These are phyloP conservation scores for Onychorhynchus coronatus DNA, from an alignment of 2,113 vertebrate species.

Conservation along the genomic window DNA sequence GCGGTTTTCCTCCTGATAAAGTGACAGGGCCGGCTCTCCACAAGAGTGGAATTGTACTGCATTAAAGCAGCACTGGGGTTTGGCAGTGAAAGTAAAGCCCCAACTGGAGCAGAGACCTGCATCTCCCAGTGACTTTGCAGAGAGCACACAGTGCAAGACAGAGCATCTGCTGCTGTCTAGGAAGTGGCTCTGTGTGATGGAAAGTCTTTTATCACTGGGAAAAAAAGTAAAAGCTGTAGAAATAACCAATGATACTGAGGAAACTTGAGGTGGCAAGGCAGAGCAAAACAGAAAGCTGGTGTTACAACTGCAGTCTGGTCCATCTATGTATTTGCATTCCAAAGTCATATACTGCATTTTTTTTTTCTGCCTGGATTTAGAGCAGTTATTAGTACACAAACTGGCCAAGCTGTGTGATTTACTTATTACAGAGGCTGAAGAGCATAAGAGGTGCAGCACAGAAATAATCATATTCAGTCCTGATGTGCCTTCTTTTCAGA, in stretches of 20 bases:
- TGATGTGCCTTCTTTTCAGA: background rate
- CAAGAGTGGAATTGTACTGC: background rate
- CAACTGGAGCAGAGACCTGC: background rate
- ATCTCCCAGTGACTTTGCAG: background rate
- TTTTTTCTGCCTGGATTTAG: background rate
- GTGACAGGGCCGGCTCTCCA: background rate
- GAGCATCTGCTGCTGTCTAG: constrained; percentile 33
- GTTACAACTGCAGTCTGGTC: background rate
- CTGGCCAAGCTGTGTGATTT: background rate
- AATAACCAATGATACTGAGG: background rate
- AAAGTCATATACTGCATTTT: background rate
- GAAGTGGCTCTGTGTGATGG: background rate
- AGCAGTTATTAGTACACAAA: background rate
- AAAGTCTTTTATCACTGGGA: background rate
- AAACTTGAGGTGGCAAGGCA: background rate
- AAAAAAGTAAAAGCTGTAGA: background rate
- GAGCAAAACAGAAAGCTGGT: background rate
- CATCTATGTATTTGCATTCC: background rate
- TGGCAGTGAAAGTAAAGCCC: background rate
- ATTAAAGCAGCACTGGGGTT: background rate
- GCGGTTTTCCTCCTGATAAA: background rate
- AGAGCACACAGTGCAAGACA: background rate
- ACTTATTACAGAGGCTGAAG: background rate
- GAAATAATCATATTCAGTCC: background rate
- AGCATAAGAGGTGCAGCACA: background rate